Evolutionary conservation across 2,888 invertebrate genomes (phyloP), one percentile per base, ranked within the genome.

Genomic region (Drosophila flavopinicola): DNA sequence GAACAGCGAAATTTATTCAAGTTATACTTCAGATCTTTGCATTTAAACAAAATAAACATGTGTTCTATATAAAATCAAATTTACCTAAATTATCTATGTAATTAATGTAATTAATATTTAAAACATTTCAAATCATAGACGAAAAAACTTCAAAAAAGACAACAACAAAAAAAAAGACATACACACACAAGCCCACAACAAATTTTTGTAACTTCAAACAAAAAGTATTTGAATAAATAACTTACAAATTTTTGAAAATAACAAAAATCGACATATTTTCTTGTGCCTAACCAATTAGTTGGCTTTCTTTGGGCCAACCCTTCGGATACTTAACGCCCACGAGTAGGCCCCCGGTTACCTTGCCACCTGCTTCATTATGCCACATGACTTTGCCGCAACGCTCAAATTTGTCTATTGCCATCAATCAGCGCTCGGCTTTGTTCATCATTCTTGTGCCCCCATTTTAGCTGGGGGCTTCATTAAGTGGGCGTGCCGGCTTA

Each of bases 161-260:
- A 3, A 6, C 13, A 49, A 49, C 27, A 25, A 32, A 60, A 52
- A 48, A 57, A 24, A 60, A 13, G 25, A 13, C 51, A 6, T 48
- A 24, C 39, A 49, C 57, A 49, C 33, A 65, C 39, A n/a, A n/a
- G n/a, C 20, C 32, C 30, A 51, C 30, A 60, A 77, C 61, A 77
- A 53, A 61, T 71, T 78, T 79, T 78, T 78, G 82, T 82, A 79
- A 82, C 53, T 70, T 69, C 60, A 66, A 73, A 67, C 38, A 71
- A 61, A 61, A 63, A 67, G 68, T 66, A 78, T 72, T 82, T 80
- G 66, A 82, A 82, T 82, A 82, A 80, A 83, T 67, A 63, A 70
- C 66, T 49, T 76, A 79, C 71, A 83, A 83, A 79, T 80, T 77
- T 80, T 79, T 72, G 42, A 79, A 78, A 79, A 71, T 61, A 66